Percentiles rank a stretch among this genome's conserved stretches.
Evolutionary conservation across 2,113 vertebrate species (phyloP).

Genomic region (Dipodomys merriami): DNA sequence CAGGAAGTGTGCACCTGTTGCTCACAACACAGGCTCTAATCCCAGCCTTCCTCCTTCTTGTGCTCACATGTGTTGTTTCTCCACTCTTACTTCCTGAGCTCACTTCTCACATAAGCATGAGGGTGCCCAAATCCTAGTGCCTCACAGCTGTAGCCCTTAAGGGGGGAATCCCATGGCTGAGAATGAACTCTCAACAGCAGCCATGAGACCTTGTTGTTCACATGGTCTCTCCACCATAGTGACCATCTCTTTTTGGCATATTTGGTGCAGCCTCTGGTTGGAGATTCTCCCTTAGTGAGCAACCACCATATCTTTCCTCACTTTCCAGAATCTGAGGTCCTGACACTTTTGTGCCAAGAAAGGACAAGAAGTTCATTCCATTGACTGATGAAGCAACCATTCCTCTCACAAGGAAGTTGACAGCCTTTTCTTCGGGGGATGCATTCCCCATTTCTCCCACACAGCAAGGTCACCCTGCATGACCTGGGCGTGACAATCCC

Average conservation of each 20-base stretch:
- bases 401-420: neutral
- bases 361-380: neutral
- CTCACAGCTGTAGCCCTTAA: no score
- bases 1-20: neutral
- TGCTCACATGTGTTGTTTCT: neutral
- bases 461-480: neutral
- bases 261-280: no score
- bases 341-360: neutral
- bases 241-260: neutral
- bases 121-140: no score
- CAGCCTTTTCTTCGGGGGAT: neutral
- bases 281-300: neutral
- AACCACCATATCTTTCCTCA: neutral
- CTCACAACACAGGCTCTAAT: neutral
- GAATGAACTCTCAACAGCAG: neutral
- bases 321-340: no score
- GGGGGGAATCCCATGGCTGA: neutral
- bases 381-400: accelerated
- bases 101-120: neutral
- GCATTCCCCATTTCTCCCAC: no score
- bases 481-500: neutral
- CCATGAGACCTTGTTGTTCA: accelerated
- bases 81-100: neutral
- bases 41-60: neutral
- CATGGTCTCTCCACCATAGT: neutral